phyloP scores from a whole-genome alignment of 2,797 vertebrate species.

The Danio jaintianensis region DNA sequence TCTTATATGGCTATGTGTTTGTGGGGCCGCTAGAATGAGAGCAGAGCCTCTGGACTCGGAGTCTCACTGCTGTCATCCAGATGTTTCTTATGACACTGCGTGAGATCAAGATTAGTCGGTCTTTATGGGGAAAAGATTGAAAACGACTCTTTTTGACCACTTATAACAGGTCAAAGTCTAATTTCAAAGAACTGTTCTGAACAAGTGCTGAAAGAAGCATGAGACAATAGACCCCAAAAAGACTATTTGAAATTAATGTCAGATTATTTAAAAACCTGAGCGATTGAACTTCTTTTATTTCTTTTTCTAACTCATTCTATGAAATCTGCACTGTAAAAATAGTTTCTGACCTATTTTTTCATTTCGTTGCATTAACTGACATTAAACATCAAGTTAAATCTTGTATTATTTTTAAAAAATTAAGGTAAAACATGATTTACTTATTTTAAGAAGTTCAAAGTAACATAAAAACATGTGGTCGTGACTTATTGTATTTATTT shows the following conservation, averaged over 20 bases:
- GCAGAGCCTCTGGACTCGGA: constrained; percentile 26
- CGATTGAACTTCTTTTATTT: not conserved
- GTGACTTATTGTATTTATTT: too few relatives aligned
- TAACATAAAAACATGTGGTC: too few relatives aligned
- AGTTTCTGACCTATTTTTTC: too few relatives aligned
- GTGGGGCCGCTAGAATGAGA: constrained; percentile 28
- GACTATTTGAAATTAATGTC: not conserved
- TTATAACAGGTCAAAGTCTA: constrained; percentile 19
- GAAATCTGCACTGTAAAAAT: not conserved
- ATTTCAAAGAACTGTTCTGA: not conserved
- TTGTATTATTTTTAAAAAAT: too few relatives aligned
- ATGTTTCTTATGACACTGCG: constrained; percentile 51
- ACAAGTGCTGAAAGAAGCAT: not conserved
- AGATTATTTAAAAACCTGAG: not conserved
- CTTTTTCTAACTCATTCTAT: not conserved
- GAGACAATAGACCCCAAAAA: not conserved
- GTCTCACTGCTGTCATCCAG: constrained; percentile 47
- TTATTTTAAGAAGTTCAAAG: too few relatives aligned
- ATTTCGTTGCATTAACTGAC: too few relatives aligned
- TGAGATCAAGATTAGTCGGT: constrained; percentile 45
- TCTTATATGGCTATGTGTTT: constrained; percentile 43
- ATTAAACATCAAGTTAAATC: too few relatives aligned
- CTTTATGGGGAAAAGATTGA: constrained; percentile 30
- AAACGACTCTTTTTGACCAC: not conserved
- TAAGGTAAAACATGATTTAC: too few relatives aligned